Percentiles rank a stretch among this genome's conserved stretches.
phyloP scores from a whole-genome alignment of 2,113 vertebrate genomes.

The Halcyon senegalensis region DNA sequence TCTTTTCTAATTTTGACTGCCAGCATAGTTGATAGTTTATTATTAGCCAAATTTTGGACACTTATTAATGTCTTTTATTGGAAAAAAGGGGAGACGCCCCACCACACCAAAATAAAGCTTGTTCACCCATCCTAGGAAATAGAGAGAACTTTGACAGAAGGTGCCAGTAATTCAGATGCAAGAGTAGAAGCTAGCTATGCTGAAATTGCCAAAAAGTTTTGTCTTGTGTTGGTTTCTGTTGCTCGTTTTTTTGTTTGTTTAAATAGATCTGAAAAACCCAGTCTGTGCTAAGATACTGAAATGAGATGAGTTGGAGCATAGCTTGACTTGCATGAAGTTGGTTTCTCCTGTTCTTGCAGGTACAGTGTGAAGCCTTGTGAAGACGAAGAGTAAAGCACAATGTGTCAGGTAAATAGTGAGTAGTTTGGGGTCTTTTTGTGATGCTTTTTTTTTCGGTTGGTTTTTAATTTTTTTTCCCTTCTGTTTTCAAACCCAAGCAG shows the following conservation, averaged over 20 bases:
- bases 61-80: neutral
- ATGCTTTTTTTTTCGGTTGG: neutral
- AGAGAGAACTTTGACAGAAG: neutral
- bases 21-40: neutral
- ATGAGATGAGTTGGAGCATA: neutral
- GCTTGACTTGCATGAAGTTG: neutral
- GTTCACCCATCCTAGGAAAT: neutral
- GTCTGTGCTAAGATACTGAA: neutral
- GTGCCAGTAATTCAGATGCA: neutral
- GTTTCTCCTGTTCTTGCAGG: neutral
- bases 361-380: neutral
- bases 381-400: neutral
- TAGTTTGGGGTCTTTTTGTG: neutral
- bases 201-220: neutral
- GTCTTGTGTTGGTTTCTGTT: neutral
- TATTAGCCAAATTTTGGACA: neutral
- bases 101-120: neutral
- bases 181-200: neutral
- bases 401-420: neutral
- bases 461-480: neutral
- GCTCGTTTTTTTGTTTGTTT: no score
- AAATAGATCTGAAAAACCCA: neutral
- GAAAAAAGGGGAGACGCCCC: neutral
- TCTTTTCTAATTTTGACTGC: neutral
- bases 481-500: neutral